phyloP scores from a whole-genome alignment of 2,113 vertebrate species.

The Myrmecobius fasciatus region DNA sequence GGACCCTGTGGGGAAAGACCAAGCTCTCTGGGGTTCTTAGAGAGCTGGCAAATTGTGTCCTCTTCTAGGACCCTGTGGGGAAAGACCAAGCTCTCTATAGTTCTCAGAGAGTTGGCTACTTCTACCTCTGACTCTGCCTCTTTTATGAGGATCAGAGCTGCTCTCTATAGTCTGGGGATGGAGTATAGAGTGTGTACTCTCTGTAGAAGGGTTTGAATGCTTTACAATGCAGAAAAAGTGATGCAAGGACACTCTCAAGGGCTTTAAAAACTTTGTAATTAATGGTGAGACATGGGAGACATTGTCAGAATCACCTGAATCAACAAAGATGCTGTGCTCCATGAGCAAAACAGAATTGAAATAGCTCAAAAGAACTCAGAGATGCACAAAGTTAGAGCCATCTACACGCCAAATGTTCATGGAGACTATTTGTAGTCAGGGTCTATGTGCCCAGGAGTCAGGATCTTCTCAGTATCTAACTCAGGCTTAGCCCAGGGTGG shows the following conservation, averaged over 20 bases:
- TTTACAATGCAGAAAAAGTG: not conserved
- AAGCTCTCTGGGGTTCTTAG: too few relatives aligned
- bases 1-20: not conserved
- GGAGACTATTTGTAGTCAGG: not conserved
- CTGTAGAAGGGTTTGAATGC: not conserved
- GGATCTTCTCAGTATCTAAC: not conserved
- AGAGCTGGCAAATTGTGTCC: too few relatives aligned
- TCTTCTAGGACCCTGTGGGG: too few relatives aligned
- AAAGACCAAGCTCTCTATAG: too few relatives aligned
- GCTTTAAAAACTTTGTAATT: not conserved
- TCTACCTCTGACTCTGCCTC: too few relatives aligned
- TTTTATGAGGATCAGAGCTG: too few relatives aligned
- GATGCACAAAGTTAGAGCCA: not conserved
- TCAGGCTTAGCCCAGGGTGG: not conserved
- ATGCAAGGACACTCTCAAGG: not conserved
- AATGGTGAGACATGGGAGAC: not conserved
- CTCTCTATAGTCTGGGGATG: too few relatives aligned
- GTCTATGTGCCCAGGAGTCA: not conserved
- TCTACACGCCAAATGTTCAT: not conserved
- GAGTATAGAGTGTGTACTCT: not conserved
- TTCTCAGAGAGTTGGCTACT: too few relatives aligned
- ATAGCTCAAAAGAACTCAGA: too few relatives aligned
- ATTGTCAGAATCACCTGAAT: too few relatives aligned
- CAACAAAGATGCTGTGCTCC: not conserved
- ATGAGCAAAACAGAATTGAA: not conserved